Percentiles rank a stretch among this genome's conserved stretches.
Evolutionary conservation across 2,888 invertebrate species (phyloP).

Genomic region (Caenorhabditis macrosperma): DNA sequence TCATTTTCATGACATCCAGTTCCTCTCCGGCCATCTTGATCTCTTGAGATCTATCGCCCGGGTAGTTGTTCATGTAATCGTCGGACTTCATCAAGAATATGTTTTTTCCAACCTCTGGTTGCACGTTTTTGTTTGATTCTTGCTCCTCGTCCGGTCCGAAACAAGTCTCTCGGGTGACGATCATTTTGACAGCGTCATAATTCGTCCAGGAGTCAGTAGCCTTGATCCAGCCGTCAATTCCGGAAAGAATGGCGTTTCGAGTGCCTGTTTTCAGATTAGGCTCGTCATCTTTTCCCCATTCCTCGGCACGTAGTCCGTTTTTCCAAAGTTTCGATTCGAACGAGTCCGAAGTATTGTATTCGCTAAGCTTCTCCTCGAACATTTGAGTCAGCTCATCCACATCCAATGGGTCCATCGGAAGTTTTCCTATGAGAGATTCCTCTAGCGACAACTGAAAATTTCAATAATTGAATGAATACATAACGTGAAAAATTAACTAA

Average conservation of each 20-base stretch:
- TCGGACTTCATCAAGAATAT: slow-evolving; percentile 28
- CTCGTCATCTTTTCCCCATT: slow-evolving; percentile 45
- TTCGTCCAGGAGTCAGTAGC: slow-evolving; percentile 39
- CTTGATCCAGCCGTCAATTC: slow-evolving; percentile 51
- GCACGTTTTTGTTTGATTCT: slow-evolving; percentile 3
- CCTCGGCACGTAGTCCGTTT: slow-evolving; percentile 42
- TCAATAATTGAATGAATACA: too few relatives aligned
- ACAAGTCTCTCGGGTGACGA: slow-evolving; percentile 24
- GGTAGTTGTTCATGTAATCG: slow-evolving; percentile 24
- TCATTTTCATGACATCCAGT: slow-evolving; percentile 27
- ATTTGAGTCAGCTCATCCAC: slow-evolving; percentile 12
- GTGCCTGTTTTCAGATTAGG: not conserved
- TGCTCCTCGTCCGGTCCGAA: slow-evolving; percentile 13
- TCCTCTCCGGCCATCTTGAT: slow-evolving; percentile 16
- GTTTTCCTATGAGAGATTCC: slow-evolving; percentile 20
- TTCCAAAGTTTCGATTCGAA: slow-evolving; percentile 38
- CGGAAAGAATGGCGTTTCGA: not conserved
- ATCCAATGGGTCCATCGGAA: slow-evolving; percentile 20
- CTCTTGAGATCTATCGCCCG: slow-evolving; percentile 7
- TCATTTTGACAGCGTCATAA: slow-evolving; percentile 43
- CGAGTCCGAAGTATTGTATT: not conserved
- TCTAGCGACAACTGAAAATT: slow-evolving; percentile 28
- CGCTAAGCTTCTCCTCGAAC: slow-evolving; percentile 15
- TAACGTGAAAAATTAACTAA: not conserved
- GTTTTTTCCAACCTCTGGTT: slow-evolving; percentile 23